Evolutionary conservation across 2,797 vertebrate genomes (phyloP).

Genomic region (Micromesistius poutassou): DNA sequence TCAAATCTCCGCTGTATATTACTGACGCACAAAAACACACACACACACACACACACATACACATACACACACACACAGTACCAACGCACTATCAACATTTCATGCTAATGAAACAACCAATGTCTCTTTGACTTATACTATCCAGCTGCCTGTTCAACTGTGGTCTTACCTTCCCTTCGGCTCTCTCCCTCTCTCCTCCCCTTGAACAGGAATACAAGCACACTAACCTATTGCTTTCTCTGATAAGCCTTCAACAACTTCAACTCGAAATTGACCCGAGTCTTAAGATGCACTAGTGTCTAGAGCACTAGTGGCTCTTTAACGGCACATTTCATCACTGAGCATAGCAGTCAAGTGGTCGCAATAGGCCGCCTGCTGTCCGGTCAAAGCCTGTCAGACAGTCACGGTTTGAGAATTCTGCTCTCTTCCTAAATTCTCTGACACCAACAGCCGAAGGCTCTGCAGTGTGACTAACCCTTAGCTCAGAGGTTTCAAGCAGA

Average conservation of each 20-base stretch:
- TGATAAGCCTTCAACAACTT: background rate
- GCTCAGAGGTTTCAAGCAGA: background rate
- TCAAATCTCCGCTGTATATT: background rate
- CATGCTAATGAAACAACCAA: too few relatives aligned
- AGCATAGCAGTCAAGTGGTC: background rate
- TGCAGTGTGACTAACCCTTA: background rate
- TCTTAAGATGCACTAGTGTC: background rate
- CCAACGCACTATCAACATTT: too few relatives aligned
- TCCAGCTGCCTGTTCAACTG: background rate
- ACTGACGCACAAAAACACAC: background rate
- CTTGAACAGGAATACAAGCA: background rate
- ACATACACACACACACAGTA: background rate
- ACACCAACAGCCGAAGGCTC: background rate
- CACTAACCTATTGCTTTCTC: background rate
- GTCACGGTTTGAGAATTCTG: background rate
- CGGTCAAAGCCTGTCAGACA: background rate
- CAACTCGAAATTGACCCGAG: background rate
- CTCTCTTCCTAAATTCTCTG: too few relatives aligned
- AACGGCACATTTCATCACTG: background rate
- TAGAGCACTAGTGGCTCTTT: background rate
- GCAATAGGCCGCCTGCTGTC: background rate
- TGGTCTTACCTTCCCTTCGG: background rate
- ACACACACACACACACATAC: constrained; percentile 10
- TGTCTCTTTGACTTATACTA: too few relatives aligned
- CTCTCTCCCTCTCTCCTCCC: background rate